phyloP scores from a whole-genome alignment of 2,888 invertebrate genomes.

The Molanna angustata region DNA sequence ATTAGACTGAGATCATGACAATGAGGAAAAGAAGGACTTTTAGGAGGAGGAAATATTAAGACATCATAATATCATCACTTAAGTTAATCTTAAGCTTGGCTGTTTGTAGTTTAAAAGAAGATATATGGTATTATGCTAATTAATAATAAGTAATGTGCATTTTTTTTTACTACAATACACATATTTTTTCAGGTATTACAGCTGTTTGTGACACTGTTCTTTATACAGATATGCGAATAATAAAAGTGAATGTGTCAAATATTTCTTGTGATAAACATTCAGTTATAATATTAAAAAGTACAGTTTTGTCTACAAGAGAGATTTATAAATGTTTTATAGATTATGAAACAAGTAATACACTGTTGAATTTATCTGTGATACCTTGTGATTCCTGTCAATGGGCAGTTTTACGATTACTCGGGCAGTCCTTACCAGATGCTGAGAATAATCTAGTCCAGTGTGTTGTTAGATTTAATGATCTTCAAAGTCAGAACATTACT shows the following conservation, averaged over 20 bases:
- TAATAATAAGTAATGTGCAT: too few relatives aligned
- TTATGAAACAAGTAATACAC: slow-evolving; percentile 39
- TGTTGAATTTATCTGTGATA: slow-evolving; percentile 40
- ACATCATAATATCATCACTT: too few relatives aligned
- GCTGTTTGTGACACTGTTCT: slow-evolving; percentile 64
- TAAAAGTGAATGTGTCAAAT: slow-evolving; percentile 44
- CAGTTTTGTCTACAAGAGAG: slow-evolving; percentile 37
- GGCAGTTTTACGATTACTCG: slow-evolving; percentile 50
- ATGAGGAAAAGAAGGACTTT: too few relatives aligned
- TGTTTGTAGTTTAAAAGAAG: too few relatives aligned
- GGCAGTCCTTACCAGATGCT: slow-evolving; percentile 53
- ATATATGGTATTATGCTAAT: too few relatives aligned
- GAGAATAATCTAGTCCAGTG: slow-evolving; percentile 45
- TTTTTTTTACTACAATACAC: background rate
- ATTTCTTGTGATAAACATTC: slow-evolving; percentile 43
- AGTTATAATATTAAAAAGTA: slow-evolving; percentile 38
- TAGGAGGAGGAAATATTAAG: too few relatives aligned
- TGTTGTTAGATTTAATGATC: slow-evolving; percentile 47
- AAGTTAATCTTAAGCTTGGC: too few relatives aligned
- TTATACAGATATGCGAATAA: slow-evolving; percentile 62
- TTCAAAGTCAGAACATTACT: slow-evolving; percentile 39
- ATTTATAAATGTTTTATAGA: slow-evolving; percentile 55
- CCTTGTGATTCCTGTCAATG: slow-evolving; percentile 47
- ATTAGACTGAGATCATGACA: too few relatives aligned
- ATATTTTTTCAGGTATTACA: slow-evolving; percentile 60